Conservation (phyloP, 1,140 invertebrate species). For the Drosophila melanica region DNA sequence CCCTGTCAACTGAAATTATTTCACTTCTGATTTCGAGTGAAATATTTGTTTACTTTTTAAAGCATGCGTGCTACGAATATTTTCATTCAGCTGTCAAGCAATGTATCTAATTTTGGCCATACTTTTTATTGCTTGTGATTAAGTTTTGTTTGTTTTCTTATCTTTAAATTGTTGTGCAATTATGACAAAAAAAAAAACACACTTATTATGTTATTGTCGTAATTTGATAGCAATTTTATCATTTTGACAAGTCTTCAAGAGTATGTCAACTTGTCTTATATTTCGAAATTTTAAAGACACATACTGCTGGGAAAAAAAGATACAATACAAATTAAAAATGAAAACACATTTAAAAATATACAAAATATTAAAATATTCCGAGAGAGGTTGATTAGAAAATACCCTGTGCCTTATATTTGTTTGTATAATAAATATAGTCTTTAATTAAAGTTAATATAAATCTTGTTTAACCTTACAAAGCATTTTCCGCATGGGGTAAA, state of each 20-base stretch:
- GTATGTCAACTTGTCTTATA: background rate
- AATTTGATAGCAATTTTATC: background rate
- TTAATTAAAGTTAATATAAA: no score
- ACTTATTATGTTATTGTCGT: no score
- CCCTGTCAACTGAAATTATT: background rate
- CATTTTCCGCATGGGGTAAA: no score
- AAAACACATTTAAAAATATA: no score
- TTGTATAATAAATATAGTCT: no score
- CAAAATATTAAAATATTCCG: no score
- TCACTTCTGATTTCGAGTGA: background rate
- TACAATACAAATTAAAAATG: background rate
- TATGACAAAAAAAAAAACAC: background rate
- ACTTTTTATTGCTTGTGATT: background rate
- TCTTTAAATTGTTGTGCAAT: background rate
- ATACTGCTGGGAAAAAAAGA: background rate
- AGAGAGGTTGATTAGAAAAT: no score
- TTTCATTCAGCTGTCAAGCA: background rate
- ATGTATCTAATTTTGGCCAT: background rate
- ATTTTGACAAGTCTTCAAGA: background rate
- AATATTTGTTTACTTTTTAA: conserved; percentile 6
- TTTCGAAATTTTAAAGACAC: background rate
- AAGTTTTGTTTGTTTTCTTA: background rate
- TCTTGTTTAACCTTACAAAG: no score
- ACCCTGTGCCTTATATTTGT: no score
- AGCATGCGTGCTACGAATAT: background rate